Base-by-base conservation (phyloP, 1,140 invertebrate genomes). In the Drosophila kohkoa region DNA sequence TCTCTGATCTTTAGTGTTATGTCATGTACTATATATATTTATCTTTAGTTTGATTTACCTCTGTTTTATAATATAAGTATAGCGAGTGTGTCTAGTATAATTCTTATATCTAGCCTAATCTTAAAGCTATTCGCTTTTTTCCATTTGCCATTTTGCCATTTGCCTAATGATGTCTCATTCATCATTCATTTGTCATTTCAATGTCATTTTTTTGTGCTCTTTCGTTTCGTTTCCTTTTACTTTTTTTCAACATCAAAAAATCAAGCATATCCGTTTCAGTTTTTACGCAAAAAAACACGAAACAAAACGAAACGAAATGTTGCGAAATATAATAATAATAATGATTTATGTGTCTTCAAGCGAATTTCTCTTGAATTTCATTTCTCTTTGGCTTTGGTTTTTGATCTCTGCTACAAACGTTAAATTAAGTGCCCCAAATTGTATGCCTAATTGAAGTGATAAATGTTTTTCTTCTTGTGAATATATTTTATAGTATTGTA, bases 121-220 rank as follows among this genome's bases (percentile, higher is more conserved):
- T 41, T 52, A 25, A 25, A 30, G 69, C 55, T 66, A 30, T 70
- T 72, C 20, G 68, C 68, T 46, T 45, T 54, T 35, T 51, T 35
- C 20, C 20, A 20, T 41, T 41, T 49, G 16, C 48, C 48, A 55
- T 38, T 25, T 52, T 35, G 35, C 46, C 46, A 71, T 64, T 54
- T 73, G 51, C 20, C 59, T 64, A 71, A 75, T 76, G 60, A 65
- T 72, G 49, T n/a, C 45, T 67, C 48, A 76, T 65, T 76, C 55
- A 76, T 76, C 54, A 65, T 71, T 60, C 52, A 75, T 76, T 71
- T 66, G 60, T 55, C 74, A 63, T 64, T 58, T 59, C 41, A 49
- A 54, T 66, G 28, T 62, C 55, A 52, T 65, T 38, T 65, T 43
- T 52, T 55, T 25, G 20, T 25, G 45, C 13, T 38, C 28, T 28